Conservation (phyloP, 30 jellyfish, hydroid and myxozoan genomes). For the Turritopsis dohrnii region DNA sequence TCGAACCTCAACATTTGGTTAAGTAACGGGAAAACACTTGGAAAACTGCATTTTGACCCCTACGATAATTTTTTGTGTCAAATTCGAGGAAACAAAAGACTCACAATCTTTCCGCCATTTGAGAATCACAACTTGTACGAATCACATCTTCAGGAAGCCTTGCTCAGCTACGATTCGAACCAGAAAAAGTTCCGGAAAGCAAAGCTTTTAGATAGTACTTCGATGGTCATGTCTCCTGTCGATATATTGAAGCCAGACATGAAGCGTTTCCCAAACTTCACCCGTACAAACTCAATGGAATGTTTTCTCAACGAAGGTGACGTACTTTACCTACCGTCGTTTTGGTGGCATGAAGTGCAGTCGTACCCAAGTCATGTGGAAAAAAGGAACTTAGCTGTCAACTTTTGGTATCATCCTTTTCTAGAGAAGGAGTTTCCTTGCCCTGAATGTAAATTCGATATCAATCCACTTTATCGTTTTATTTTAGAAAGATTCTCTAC, state of each 20-base stretch:
- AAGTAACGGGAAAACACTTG: constrained; percentile 17
- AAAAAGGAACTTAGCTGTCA: constrained; percentile 17
- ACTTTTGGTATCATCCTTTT: constrained; percentile 17
- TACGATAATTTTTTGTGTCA: constrained; percentile 18
- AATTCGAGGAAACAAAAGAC: constrained; percentile 13
- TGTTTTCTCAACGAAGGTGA: constrained; percentile 24
- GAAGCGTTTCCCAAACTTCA: constrained; percentile 15
- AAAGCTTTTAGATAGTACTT: constrained; percentile 11
- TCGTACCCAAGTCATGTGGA: constrained; percentile 8
- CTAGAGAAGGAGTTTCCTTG: constrained; percentile 17
- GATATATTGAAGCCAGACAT: constrained; percentile 15
- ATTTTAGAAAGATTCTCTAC: neutral
- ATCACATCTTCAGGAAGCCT: constrained; percentile 18
- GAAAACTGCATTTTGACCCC: constrained; percentile 22
- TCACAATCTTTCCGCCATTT: constrained; percentile 1
- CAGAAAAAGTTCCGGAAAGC: neutral
- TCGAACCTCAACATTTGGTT: constrained; percentile 9
- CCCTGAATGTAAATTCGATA: constrained; percentile 16
- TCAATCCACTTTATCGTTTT: constrained; percentile 17
- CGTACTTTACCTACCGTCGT: constrained; percentile 11
- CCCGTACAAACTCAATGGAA: constrained; percentile 19
- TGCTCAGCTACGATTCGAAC: constrained; percentile 5
- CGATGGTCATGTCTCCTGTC: constrained; percentile 25
- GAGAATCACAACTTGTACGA: constrained; percentile 12
- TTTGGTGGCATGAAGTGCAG: constrained; percentile 28